A percentile compares a stretch with the other conserved stretches of the same genome.
Evolutionary conservation across 2,797 vertebrate species (phyloP).

Genomic region (Tangara arthus): DNA sequence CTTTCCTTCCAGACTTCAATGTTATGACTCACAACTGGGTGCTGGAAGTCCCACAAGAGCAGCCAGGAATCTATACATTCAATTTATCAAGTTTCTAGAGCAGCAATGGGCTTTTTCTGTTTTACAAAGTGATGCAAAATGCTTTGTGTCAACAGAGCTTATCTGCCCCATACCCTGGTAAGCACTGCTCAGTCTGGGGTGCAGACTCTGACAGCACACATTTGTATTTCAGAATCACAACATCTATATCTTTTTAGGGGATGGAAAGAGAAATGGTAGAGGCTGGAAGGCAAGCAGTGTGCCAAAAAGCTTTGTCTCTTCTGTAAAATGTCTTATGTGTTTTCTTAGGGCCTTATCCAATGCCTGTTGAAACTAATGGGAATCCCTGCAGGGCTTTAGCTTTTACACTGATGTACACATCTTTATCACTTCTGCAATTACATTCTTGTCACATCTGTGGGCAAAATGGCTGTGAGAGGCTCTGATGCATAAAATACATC

Average conservation of each 20-base stretch:
- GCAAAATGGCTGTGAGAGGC: background rate
- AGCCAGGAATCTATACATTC: background rate
- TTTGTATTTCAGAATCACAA: background rate
- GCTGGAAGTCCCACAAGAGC: background rate
- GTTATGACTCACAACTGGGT: background rate
- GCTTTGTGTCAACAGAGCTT: background rate
- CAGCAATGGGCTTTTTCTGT: background rate
- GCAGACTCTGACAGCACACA: background rate
- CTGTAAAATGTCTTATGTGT: background rate
- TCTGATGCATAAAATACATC: background rate
- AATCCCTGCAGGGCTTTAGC: background rate
- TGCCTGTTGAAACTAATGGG: background rate
- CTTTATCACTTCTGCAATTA: background rate
- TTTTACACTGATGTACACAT: background rate
- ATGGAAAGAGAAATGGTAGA: background rate
- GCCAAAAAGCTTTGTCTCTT: background rate
- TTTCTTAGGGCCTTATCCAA: constrained; percentile 4
- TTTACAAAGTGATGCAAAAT: background rate
- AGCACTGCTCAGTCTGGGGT: background rate
- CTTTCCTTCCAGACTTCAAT: background rate
- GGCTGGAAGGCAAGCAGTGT: background rate
- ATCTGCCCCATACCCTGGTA: rapidly evolving
- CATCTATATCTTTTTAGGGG: background rate
- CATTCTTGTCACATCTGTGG: background rate
- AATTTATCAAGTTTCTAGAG: background rate